Evolutionary conservation across 2,113 vertebrate species (phyloP).

Genomic region (Dasyurus viverrinus): DNA sequence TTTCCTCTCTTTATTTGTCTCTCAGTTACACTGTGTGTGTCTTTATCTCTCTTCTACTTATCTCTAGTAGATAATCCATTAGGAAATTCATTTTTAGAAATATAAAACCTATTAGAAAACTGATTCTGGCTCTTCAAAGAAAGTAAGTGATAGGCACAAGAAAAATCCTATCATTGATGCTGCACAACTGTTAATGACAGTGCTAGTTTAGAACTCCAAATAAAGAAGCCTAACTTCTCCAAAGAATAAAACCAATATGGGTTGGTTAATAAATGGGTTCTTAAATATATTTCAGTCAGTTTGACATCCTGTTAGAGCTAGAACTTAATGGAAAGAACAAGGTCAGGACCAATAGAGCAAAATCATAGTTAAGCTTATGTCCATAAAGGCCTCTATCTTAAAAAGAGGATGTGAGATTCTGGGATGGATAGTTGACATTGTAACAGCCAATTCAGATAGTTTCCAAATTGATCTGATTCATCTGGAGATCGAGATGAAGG

Average conservation of each 20-base stretch:
- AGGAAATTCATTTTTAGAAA: background rate
- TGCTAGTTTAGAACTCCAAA: background rate
- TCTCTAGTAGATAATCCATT: background rate
- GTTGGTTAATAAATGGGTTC: no score
- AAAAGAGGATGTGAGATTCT: constrained; percentile 41
- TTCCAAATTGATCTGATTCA: no score
- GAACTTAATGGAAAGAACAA: background rate
- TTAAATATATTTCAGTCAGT: background rate
- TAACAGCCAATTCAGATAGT: constrained; percentile 38
- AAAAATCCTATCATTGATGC: background rate
- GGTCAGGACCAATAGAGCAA: background rate
- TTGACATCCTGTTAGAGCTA: background rate
- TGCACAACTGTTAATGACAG: background rate
- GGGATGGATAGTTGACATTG: background rate
- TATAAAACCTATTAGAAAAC: background rate
- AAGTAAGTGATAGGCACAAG: background rate
- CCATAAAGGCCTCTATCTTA: background rate
- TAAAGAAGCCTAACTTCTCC: background rate
- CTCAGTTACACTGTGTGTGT: no score
- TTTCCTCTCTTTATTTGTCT: no score
- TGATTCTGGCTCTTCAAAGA: background rate
- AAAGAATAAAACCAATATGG: background rate
- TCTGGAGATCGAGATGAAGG: no score
- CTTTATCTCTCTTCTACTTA: background rate
- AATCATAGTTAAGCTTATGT: background rate